These are phyloP conservation scores for Corvus moneduloides DNA, from an alignment of 2,113 vertebrate species.

Conservation along the genomic window DNA sequence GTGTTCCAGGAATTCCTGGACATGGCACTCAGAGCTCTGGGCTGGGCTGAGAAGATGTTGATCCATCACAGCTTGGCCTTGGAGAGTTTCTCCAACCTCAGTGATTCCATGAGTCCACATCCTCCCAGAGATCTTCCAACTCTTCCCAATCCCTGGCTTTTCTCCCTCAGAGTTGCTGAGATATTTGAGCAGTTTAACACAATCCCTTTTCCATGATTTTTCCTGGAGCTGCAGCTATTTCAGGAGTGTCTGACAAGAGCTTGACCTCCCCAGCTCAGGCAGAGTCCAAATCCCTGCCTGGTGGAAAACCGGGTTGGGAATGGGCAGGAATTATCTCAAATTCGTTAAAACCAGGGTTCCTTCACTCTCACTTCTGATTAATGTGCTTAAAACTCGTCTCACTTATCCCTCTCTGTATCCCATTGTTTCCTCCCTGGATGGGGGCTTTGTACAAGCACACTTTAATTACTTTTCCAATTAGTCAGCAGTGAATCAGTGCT, in stretches of 20 bases:
- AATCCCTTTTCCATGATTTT: fast-evolving
- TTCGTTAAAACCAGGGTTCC: not conserved
- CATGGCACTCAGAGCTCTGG: not conserved
- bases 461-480: conserved; percentile 70
- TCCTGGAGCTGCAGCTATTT: not conserved
- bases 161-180: not conserved
- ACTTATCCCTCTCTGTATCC: not conserved
- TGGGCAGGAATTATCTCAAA: not conserved
- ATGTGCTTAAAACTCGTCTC: not conserved
- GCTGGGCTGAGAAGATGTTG: not conserved
- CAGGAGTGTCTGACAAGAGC: not conserved
- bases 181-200: not conserved
- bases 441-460: not conserved
- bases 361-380: not conserved
- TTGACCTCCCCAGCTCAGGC: not conserved
- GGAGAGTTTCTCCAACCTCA: not conserved
- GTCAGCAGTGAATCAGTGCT: conserved; percentile 22
- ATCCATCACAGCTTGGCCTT: not conserved
- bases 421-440: conserved; percentile 1
- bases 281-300: not conserved
- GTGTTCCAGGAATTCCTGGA: not conserved
- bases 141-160: not conserved
- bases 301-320: not conserved
- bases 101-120: not conserved
- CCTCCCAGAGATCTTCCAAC: not conserved